Evolutionary conservation across 1,140 invertebrate species (phyloP).

Genomic region (Drosophila santomea): DNA sequence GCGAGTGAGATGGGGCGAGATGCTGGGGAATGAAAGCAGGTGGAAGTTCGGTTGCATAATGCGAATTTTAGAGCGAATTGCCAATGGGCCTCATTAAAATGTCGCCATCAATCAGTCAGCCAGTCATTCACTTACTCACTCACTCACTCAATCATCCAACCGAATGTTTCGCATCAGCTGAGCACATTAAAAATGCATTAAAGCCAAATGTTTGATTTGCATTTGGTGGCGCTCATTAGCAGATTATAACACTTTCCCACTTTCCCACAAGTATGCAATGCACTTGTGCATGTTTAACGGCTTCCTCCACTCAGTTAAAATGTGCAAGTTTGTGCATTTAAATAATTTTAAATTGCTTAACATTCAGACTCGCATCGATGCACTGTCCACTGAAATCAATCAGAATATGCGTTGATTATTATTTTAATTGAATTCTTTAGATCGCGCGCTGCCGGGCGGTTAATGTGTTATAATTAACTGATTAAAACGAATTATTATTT

Average conservation of each 20-base stretch:
- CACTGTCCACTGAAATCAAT: not conserved
- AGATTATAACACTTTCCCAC: constrained; percentile 21
- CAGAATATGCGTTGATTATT: constrained; percentile 5
- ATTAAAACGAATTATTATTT: constrained; percentile 38
- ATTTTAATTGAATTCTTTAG: constrained; percentile 15
- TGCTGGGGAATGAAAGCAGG: constrained; percentile 15
- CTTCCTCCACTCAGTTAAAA: constrained; percentile 1
- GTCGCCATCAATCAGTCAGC: constrained; percentile 50
- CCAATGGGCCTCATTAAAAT: constrained; percentile 51
- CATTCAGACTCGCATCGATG: not conserved
- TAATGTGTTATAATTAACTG: constrained; percentile 28
- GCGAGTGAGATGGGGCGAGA: not conserved
- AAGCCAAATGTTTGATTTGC: constrained; percentile 60
- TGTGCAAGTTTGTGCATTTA: constrained; percentile 9
- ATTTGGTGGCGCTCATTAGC: constrained; percentile 37
- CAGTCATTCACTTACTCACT: constrained; percentile 33
- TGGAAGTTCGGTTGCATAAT: constrained; percentile 52
- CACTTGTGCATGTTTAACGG: not conserved
- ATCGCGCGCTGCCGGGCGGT: not conserved
- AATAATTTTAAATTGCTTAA: constrained; percentile 1
- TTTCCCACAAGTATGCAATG: not conserved
- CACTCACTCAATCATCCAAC: constrained; percentile 1
- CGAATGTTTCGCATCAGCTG: constrained; percentile 27
- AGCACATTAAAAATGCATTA: constrained; percentile 53
- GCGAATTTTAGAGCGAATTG: constrained; percentile 29